These are phyloP conservation scores for Orthosia gracilis DNA, from an alignment of 2,888 invertebrate species.

Conservation along the genomic window DNA sequence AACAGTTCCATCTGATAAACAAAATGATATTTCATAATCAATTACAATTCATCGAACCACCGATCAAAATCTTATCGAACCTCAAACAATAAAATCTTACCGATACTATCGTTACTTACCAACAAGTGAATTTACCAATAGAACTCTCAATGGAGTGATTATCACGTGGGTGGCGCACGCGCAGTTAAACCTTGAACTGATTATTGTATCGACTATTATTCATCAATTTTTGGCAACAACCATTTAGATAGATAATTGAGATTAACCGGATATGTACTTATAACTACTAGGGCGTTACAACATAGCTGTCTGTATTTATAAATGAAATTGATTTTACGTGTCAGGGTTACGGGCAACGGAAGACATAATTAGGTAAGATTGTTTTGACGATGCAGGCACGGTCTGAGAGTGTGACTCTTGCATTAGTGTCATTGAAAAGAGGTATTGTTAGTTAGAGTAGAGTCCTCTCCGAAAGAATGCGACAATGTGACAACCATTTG, in stretches of 20 bases:
- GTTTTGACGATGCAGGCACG: background rate
- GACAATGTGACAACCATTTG: too few relatives aligned
- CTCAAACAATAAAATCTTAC: slow-evolving; percentile 26
- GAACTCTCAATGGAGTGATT: slow-evolving; percentile 55
- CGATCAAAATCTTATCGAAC: slow-evolving; percentile 30
- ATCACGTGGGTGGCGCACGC: slow-evolving; percentile 74
- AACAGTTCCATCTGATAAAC: slow-evolving; percentile 22
- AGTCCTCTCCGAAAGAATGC: too few relatives aligned
- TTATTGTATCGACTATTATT: slow-evolving; percentile 75
- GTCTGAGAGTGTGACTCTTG: background rate
- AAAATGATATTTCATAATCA: slow-evolving; percentile 26
- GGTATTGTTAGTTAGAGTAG: background rate
- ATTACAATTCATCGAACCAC: slow-evolving; percentile 36
- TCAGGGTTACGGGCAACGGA: slow-evolving; percentile 47
- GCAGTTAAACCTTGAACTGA: slow-evolving; percentile 77
- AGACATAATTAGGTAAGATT: slow-evolving; percentile 4
- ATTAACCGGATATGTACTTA: slow-evolving; percentile 70
- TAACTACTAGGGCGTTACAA: slow-evolving; percentile 59
- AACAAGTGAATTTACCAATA: slow-evolving; percentile 56
- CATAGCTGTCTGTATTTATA: slow-evolving; percentile 53
- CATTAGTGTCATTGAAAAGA: background rate
- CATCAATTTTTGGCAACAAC: slow-evolving; percentile 79
- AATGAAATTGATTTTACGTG: slow-evolving; percentile 54
- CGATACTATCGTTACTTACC: slow-evolving; percentile 31
- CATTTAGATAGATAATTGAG: slow-evolving; percentile 78